Base-by-base conservation (phyloP, 2,888 invertebrate species). In the Chymomyza caudatula region DNA sequence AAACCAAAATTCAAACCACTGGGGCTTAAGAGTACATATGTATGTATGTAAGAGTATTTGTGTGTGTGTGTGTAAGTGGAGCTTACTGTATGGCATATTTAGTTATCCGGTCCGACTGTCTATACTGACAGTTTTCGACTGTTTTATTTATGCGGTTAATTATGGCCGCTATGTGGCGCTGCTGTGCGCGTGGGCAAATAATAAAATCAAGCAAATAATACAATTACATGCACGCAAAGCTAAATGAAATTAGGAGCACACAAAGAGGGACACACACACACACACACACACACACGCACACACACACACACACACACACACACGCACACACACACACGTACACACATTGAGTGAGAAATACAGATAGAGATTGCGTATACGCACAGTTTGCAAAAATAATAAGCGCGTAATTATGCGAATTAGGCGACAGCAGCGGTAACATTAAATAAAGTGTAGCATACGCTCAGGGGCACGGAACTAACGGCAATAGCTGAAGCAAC, bases 61-160 rank as follows among this genome's bases (percentile, higher is more conserved):
- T 56, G 53, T 23, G 5, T 58, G 25, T 54, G 20, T 63, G 20
- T 47, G 58, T 68, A 15, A 29, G 37, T 61, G 23, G 6, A 44
- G 60, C 53, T 67, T 61, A 68, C 43, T 58, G 23, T 29, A 29
- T 29, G 29, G 29, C 6, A 29, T 29, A 29, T 29, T 29, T 37
- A 37, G 29, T 37, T 37, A 37, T 37, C 11, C 29, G 29, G 11
- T 37, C 29, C 29, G 11, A 37, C 29, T 37, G 29, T 11, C 29
- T 63, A 55, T 68, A 76, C 63, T 69, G 67, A 63, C 83, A 69
- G 67, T 70, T 70, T 74, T 83, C 70, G 69, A 66, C 73, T 81
- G 76, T 81, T 81, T 80, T 85, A 85, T 86, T 85, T 85, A 86
- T 80, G 78, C 84, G 86, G 84, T 80, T 80, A 85, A 80, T 80